Base-by-base conservation (phyloP, 2,797 vertebrate genomes). In the Sebastes elongatus region DNA sequence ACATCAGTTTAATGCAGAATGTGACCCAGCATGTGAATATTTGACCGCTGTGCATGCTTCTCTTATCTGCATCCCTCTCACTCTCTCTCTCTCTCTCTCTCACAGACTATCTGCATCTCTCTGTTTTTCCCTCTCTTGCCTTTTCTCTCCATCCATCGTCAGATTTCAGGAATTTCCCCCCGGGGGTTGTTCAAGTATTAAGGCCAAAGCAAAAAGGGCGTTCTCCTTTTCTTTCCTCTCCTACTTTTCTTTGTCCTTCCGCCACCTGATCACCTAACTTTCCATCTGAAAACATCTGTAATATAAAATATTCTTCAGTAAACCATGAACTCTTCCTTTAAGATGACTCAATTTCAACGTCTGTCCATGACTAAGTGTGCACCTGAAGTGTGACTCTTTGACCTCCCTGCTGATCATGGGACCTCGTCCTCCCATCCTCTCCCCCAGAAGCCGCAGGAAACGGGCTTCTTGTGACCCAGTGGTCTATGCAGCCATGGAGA, bases 11-110 rank as follows among this genome's bases (percentile, higher is more conserved):
- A 90, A 94, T 91, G 88, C 92, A 93, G 92, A 95, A 94, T 95
- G 93, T 95, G 94, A 95, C 94, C 94, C 89, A 80, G 90, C 88
- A 92, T 90, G 90, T 92, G 93, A 94, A 94, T 95, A 91, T 92
- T 94, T 94, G 94, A 94, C 93, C 90, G 83, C 84, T 78, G 74
- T 86, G 87, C 92, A 88, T 88, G 88, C 81, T 92, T 92, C 66
- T 84, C 91, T 94, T 92, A 95, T 94, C 94, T 89, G 83, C 81
- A 82, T 88, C 89, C 77, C 80, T 86, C 88, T 89, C 81, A 49
- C 83, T 57, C 85, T 13, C 74, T 49, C 66, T 76, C 38, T 42
- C 79, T 49, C 83, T 57, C 82, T 13, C 71, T 33, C 80, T 70
- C 65, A 63, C 74, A 80, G 80, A 68, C 70, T 74, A 62, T 89